phyloP scores from a whole-genome alignment of 2,113 vertebrate genomes.

The Antechinus flavipes region DNA sequence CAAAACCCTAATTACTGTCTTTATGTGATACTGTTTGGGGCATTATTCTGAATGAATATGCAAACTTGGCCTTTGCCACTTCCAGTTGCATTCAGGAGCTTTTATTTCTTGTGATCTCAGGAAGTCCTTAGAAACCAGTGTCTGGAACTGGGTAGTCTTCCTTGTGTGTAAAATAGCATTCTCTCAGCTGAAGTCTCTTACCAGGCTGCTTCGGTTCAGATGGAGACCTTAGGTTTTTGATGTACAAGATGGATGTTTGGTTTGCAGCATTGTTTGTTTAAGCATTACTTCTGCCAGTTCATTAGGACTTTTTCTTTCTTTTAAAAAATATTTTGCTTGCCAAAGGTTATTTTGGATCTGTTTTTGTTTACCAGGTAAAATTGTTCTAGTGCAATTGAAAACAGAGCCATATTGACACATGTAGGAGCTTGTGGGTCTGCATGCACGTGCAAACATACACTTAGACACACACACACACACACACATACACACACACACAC shows the following conservation, averaged over 20 bases:
- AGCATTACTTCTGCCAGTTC: slow-evolving; percentile 80
- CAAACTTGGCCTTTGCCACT: not conserved
- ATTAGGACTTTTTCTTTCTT: slow-evolving; percentile 79
- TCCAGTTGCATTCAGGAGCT: not conserved
- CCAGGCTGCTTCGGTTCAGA: slow-evolving; percentile 62
- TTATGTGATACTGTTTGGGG: not conserved
- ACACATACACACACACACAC: too few species aligned
- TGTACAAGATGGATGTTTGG: slow-evolving; percentile 73
- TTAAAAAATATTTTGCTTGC: slow-evolving; percentile 75
- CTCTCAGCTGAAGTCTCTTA: slow-evolving; percentile 19
- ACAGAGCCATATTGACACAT: slow-evolving; percentile 74
- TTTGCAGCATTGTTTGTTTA: slow-evolving; percentile 80
- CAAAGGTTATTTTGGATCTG: slow-evolving; percentile 82
- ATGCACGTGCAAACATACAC: not conserved
- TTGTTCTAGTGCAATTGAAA: slow-evolving; percentile 80
- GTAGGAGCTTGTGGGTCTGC: slow-evolving; percentile 24
- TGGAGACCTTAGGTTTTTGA: slow-evolving; percentile 71
- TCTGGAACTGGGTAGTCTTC: slow-evolving; percentile 6
- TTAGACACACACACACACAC: not conserved
- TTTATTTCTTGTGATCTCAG: not conserved
- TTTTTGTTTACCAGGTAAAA: slow-evolving; percentile 84
- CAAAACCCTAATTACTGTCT: not conserved
- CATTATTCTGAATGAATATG: not conserved
- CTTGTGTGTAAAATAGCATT: not conserved
- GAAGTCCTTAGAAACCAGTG: not conserved